Percentiles rank a stretch among this genome's conserved stretches.
phyloP scores from a whole-genome alignment of 2,113 vertebrate genomes.

The Tamias sibiricus region DNA sequence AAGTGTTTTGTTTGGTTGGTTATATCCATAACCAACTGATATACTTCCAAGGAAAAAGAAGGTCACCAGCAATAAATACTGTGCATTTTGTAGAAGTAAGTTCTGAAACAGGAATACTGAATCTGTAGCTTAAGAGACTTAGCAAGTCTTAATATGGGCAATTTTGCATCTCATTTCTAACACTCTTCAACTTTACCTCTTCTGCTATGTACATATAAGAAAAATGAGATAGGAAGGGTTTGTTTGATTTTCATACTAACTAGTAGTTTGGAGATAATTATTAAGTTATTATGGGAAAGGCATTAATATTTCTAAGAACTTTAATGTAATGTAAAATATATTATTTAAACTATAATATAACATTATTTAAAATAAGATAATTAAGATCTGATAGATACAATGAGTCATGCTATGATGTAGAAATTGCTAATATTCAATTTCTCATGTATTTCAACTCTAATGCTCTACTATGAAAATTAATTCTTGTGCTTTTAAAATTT shows the following conservation, averaged over 20 bases:
- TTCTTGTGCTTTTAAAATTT: neutral
- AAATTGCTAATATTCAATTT: conserved; percentile 34
- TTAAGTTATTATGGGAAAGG: neutral
- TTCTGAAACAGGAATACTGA: neutral
- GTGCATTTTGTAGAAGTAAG: neutral
- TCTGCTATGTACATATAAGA: neutral
- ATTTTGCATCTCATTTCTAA: neutral
- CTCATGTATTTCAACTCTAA: neutral
- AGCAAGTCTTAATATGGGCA: neutral
- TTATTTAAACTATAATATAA: neutral
- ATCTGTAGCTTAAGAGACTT: neutral
- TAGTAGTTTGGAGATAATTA: neutral
- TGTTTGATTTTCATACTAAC: neutral
- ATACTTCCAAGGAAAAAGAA: neutral
- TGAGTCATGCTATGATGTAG: neutral
- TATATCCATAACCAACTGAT: neutral
- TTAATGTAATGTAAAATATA: conserved; percentile 22
- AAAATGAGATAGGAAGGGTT: neutral
- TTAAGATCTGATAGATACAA: neutral
- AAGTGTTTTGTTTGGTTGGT: neutral
- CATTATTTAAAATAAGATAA: conserved; percentile 9
- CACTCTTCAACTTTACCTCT: conserved; percentile 3
- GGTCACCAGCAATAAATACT: neutral
- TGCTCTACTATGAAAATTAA: neutral
- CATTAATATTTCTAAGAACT: conserved; percentile 21